These are phyloP conservation scores for Rotaria magnacalcarata DNA, from an alignment of 2,888 invertebrate species.

Conservation along the genomic window DNA sequence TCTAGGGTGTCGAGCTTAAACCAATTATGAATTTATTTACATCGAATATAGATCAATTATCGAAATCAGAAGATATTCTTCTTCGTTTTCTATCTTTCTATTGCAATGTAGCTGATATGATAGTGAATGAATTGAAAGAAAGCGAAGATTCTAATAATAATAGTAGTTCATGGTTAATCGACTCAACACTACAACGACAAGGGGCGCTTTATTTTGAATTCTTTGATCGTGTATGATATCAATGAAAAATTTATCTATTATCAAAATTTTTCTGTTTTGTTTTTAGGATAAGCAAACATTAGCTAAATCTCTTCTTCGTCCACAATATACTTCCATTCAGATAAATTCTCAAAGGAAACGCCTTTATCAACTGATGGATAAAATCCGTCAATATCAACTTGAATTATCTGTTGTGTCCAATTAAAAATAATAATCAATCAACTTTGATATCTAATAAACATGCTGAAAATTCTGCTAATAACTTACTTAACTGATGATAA, in stretches of 20 bases:
- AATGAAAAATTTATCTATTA: neutral
- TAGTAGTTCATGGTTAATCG: neutral
- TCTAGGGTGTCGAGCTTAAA: neutral
- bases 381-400: neutral
- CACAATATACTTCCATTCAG: neutral
- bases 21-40: neutral
- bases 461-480: neutral
- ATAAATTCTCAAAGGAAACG: conserved; percentile 2
- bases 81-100: conserved; percentile 9
- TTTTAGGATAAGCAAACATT: conserved; percentile 14
- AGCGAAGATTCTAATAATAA: neutral
- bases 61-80: neutral
- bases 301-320: conserved; percentile 31
- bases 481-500: neutral
- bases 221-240: neutral
- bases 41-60: neutral
- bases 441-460: neutral
- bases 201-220: conserved; percentile 17
- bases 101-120: neutral
- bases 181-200: neutral
- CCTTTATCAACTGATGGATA: neutral
- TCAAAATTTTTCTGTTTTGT: neutral
- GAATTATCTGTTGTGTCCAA: neutral
- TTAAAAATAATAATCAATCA: neutral
- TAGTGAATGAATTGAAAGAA: neutral